Evolutionary conservation across 1,140 invertebrate genomes (phyloP).

Genomic region (Lordiphosa collinella): DNA sequence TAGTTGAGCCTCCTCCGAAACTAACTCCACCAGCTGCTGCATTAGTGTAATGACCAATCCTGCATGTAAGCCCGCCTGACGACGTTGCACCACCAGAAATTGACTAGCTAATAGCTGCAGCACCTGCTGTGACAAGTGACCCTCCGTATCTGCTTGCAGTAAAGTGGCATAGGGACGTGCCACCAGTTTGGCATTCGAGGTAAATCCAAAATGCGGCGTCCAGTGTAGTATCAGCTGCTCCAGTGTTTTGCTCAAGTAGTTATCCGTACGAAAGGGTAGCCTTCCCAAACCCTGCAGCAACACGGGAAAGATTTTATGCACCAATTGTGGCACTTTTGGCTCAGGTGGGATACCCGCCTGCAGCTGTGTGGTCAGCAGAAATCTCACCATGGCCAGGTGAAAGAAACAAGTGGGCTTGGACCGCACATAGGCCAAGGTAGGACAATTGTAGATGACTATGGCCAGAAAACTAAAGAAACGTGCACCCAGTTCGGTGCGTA

Average conservation of each 20-base stretch:
- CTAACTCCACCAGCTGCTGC: conserved; percentile 48
- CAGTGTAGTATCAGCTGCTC: conserved; percentile 67
- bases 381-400: conserved; percentile 67
- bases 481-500: conserved; percentile 47
- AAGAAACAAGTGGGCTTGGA: conserved; percentile 75
- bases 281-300: conserved; percentile 69
- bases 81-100: conserved; percentile 64
- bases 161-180: conserved; percentile 54
- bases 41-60: conserved; percentile 53
- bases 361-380: conserved; percentile 60
- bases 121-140: conserved; percentile 47
- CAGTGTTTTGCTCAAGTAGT: conserved; percentile 61
- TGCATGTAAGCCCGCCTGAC: conserved; percentile 55
- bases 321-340: conserved; percentile 43
- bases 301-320: conserved; percentile 77
- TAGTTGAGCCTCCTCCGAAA: conserved; percentile 25
- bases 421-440: conserved; percentile 61
- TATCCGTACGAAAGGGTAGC: conserved; percentile 63
- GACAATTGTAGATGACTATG: conserved; percentile 76
- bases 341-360: conserved; percentile 63
- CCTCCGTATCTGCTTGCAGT: conserved; percentile 47
- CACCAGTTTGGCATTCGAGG: conserved; percentile 47
- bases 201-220: conserved; percentile 71
- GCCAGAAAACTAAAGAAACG: conserved; percentile 75
- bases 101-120: conserved; percentile 53